Base-by-base conservation (phyloP, 1,140 invertebrate genomes). In the Penaeus chinensis region DNA sequence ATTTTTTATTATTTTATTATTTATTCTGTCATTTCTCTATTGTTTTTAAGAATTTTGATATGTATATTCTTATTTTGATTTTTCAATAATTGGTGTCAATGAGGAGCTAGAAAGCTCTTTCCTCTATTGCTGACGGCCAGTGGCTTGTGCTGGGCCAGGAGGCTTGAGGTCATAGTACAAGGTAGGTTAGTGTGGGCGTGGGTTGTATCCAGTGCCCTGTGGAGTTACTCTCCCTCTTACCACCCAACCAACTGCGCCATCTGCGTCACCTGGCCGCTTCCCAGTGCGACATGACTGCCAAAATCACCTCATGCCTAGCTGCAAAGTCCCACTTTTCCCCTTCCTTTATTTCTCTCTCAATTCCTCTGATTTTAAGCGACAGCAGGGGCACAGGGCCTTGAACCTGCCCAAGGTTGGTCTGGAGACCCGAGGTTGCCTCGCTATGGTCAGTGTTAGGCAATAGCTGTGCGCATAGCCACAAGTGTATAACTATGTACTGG, bases 131-230 rank as follows among this genome's bases (percentile, higher is more conserved):
- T 78, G 42, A 71, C 54, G 47, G 37, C 71, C 80, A 54, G 66
- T 82, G 74, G 66, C 32, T 62, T 61, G 62, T 69, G 62, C 54
- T 82, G 79, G 80, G 86, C 37, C 63, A 54, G 27, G 86, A 87
- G 86, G 86, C 86, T 86, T 87, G 86, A 87, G 86, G 60, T 76
- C 74, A 87, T 87, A 87, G 86, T 87, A 87, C 86, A 87, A 87
- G 86, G 86, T 87, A 87, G 86, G 86, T 87, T 87, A 87, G 86
- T 87, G 86, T 87, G 86, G 86, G 86, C 86, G 71, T 87, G 86
- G 86, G 86, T 87, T 87, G 86, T 87, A 87, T 87, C 86, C 86
- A 87, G 66, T 82, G 86, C 86, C 86, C 86, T 61, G 62, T 77
- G 69, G 86, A 42, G 54, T 37, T 82, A 71, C 85, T 82, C 85